Evolutionary conservation across 2,797 vertebrate species (phyloP).

Genomic region (Acropternis orthonyx): DNA sequence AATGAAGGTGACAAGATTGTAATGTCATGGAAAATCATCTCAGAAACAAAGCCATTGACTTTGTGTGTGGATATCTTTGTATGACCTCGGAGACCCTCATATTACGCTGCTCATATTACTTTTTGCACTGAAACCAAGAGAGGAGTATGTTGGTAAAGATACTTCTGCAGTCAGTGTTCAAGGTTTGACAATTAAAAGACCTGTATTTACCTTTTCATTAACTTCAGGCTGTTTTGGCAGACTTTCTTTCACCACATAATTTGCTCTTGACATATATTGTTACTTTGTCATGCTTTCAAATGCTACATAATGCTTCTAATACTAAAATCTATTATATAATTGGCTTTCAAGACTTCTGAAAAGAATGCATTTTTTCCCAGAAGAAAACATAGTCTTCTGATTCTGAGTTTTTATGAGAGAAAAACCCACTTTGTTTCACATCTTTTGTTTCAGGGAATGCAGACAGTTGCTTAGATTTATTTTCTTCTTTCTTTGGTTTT

Average conservation of each 20-base stretch:
- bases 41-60: neutral
- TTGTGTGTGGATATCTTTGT: rapidly evolving
- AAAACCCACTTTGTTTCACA: neutral
- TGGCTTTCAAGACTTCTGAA: neutral
- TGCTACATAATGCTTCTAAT: neutral
- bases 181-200: neutral
- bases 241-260: neutral
- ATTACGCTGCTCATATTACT: neutral
- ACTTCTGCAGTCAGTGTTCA: neutral
- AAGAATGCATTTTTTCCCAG: neutral
- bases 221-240: neutral
- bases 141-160: neutral
- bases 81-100: neutral
- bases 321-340: neutral
- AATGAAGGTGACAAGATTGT: neutral
- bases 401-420: neutral
- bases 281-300: neutral
- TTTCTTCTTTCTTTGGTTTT: neutral
- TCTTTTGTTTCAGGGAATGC: neutral
- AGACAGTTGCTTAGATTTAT: neutral
- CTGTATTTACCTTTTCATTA: neutral
- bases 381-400: neutral
- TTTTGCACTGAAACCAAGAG: neutral
- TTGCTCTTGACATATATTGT: constrained; percentile 1
- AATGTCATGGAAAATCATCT: neutral